phyloP scores from a whole-genome alignment of 2,113 vertebrate genomes.

The Geococcyx californianus region DNA sequence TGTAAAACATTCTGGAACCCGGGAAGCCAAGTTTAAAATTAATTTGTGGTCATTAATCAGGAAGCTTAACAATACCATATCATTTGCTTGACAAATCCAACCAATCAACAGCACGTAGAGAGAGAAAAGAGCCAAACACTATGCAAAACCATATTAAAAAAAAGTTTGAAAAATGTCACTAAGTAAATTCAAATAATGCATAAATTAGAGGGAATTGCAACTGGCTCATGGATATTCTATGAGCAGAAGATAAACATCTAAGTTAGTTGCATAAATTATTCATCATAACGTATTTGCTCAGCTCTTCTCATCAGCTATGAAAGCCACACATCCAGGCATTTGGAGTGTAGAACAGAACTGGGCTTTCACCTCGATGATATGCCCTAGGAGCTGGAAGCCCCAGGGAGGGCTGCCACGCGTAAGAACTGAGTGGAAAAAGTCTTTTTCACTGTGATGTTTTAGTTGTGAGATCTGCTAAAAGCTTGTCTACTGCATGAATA shows the following conservation, averaged over 20 bases:
- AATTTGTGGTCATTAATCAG: not conserved
- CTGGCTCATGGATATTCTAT: slow-evolving; percentile 65
- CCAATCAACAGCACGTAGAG: not conserved
- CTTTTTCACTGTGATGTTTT: not conserved
- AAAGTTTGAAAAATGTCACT: not conserved
- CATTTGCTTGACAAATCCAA: not conserved
- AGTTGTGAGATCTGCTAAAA: not conserved
- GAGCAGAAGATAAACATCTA: slow-evolving; percentile 64
- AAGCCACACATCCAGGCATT: not conserved
- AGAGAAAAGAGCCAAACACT: not conserved
- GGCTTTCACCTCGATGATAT: not conserved
- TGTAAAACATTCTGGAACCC: not conserved
- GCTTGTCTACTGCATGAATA: rapidly evolving
- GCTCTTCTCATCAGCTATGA: slow-evolving; percentile 38
- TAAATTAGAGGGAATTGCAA: slow-evolving; percentile 46
- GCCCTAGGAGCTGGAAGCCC: not conserved
- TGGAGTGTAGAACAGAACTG: not conserved
- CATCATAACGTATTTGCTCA: slow-evolving; percentile 56
- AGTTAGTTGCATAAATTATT: slow-evolving; percentile 65
- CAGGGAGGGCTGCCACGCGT: not conserved
- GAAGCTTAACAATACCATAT: not conserved
- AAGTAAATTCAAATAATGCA: slow-evolving; percentile 56
- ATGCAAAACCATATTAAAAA: not conserved
- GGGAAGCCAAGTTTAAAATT: not conserved
- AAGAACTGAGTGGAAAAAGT: not conserved